phyloP scores from a whole-genome alignment of 2,113 vertebrate genomes.

The Setophaga coronata region DNA sequence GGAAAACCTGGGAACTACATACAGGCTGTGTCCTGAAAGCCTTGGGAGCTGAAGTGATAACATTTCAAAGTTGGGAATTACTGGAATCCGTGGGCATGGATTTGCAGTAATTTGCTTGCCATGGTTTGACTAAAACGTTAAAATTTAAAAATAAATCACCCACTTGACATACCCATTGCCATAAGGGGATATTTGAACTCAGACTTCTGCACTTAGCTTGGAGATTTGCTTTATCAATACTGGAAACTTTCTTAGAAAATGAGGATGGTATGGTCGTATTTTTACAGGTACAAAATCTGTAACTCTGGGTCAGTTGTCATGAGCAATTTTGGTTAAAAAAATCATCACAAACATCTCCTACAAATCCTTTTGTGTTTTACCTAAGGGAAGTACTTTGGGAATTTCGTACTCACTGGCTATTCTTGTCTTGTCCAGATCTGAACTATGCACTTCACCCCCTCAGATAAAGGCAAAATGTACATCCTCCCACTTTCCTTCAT shows the following conservation, averaged over 20 bases:
- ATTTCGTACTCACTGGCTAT: too few relatives aligned
- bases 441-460: background rate
- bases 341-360: background rate
- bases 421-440: background rate
- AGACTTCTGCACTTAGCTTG: background rate
- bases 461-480: background rate
- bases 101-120: background rate
- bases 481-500: background rate
- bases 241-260: background rate
- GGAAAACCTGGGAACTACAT: background rate
- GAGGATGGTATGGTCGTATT: background rate
- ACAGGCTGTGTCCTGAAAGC: background rate
- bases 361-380: background rate
- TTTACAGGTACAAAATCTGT: background rate
- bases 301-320: background rate
- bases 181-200: background rate
- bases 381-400: rapidly evolving
- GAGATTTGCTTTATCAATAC: background rate
- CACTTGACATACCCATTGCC: background rate
- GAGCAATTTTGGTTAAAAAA: background rate
- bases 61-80: background rate
- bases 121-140: background rate
- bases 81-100: background rate
- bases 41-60: background rate
- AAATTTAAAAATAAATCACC: background rate